These are phyloP conservation scores for Semnornis frantzii DNA, from an alignment of 2,113 vertebrate species.

Conservation along the genomic window DNA sequence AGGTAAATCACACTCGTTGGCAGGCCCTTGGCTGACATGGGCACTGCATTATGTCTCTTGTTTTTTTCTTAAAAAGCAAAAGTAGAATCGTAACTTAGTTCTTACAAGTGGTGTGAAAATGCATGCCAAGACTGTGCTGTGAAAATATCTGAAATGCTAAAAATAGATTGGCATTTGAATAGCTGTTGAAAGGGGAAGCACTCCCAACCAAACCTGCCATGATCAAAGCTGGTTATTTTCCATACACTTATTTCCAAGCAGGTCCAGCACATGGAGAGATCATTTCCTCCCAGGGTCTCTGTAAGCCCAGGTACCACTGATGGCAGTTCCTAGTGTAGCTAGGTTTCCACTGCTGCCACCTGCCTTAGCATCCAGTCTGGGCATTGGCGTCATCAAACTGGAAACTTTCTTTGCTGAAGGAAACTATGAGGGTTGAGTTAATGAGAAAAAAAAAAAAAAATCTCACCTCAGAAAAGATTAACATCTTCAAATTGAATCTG, in stretches of 20 bases:
- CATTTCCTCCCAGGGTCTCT: neutral
- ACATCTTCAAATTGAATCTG: neutral
- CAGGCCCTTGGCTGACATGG: neutral
- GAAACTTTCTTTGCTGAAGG: neutral
- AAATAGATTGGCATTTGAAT: slow-evolving; percentile 36
- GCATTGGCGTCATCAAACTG: neutral
- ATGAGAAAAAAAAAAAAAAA: neutral
- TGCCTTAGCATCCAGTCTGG: neutral
- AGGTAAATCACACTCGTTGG: neutral
- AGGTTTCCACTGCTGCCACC: neutral
- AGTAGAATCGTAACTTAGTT: neutral
- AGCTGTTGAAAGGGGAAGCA: slow-evolving; percentile 8
- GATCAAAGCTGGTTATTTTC: slow-evolving; percentile 12
- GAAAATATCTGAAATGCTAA: slow-evolving; percentile 42
- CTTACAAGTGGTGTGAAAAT: neutral
- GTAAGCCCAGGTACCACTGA: neutral
- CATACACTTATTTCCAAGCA: neutral
- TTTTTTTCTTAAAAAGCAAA: slow-evolving; percentile 16
- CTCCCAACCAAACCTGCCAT: neutral
- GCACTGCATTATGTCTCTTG: neutral
- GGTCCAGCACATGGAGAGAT: accelerated
- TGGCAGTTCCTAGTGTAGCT: neutral
- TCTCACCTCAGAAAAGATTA: neutral
- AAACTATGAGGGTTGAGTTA: neutral
- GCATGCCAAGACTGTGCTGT: neutral